Percentiles rank a stretch among this genome's conserved stretches.
Conservation (phyloP, 2,113 vertebrate genomes). For the Semnornis frantzii region DNA sequence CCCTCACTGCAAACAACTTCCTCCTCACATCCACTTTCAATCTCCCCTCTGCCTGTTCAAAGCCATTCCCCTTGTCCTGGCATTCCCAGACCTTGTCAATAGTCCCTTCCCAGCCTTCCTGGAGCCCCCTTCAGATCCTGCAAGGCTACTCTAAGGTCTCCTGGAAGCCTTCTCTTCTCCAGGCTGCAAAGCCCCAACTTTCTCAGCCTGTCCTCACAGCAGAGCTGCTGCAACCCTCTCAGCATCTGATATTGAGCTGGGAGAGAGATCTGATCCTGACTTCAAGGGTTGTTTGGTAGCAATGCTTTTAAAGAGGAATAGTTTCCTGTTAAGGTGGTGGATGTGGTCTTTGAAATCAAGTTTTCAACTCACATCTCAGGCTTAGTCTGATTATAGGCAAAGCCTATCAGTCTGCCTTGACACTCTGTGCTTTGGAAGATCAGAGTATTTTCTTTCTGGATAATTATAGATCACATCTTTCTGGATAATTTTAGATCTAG, state of each 20-base stretch:
- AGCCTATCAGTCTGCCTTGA: not conserved
- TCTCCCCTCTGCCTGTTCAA: too few relatives aligned
- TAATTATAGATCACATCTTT: not conserved
- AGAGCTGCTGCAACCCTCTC: too few relatives aligned
- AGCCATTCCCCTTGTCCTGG: too few relatives aligned
- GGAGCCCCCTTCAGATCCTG: too few relatives aligned
- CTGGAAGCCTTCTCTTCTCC: too few relatives aligned
- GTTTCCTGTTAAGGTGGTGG: not conserved
- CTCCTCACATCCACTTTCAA: too few relatives aligned
- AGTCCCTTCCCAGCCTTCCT: too few relatives aligned
- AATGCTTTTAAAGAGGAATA: not conserved
- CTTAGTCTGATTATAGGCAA: not conserved
- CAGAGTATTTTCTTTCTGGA: not conserved
- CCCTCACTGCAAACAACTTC: too few relatives aligned
- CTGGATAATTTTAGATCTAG: not conserved
- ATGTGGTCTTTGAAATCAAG: accelerated
- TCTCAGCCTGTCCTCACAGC: too few relatives aligned
- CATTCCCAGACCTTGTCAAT: too few relatives aligned
- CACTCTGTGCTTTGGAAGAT: not conserved
- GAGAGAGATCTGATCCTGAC: not conserved
- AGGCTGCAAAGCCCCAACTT: too few relatives aligned
- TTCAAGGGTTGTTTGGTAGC: not conserved
- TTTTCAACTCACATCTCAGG: not conserved
- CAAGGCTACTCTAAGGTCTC: too few relatives aligned
- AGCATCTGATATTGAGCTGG: not conserved